These are phyloP conservation scores for Thalassaphorura encarpata DNA, from an alignment of 1,140 invertebrate genomes.

Conservation along the genomic window DNA sequence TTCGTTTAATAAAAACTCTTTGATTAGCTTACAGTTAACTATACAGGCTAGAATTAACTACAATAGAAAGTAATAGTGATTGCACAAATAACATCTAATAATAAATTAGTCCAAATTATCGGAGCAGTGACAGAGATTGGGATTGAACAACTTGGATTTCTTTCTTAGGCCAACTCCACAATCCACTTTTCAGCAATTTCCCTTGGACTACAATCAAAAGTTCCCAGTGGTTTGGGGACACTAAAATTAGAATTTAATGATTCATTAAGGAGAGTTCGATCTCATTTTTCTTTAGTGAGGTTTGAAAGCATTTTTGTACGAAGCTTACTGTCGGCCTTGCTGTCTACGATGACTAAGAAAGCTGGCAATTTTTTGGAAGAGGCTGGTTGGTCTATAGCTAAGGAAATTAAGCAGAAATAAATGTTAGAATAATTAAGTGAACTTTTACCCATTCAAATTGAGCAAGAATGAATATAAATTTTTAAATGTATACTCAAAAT, in stretches of 20 bases:
- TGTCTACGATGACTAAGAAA: slow-evolving; percentile 13
- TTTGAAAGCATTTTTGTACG: neutral
- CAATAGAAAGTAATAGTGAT: no score
- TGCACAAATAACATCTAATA: no score
- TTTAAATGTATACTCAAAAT: slow-evolving; percentile 22
- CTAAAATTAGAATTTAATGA: neutral
- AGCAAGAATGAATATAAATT: slow-evolving; percentile 3
- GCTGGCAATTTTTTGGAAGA: slow-evolving; percentile 15
- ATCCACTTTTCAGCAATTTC: slow-evolving; percentile 20
- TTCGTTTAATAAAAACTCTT: no score
- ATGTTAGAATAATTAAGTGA: no score
- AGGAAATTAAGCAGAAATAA: slow-evolving; percentile 5
- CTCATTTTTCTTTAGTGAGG: neutral
- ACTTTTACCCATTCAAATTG: neutral
- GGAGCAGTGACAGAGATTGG: no score
- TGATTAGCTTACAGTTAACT: no score
- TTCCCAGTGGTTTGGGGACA: slow-evolving; percentile 8
- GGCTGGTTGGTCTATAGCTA: slow-evolving; percentile 9
- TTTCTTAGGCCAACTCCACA: no score
- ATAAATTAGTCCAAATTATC: no score
- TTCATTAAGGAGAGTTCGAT: no score
- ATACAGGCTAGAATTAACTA: no score
- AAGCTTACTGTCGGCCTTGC: slow-evolving; percentile 4
- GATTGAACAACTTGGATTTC: no score
- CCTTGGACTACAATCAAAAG: slow-evolving; percentile 7